Conservation (phyloP, 2,888 invertebrate species). For the Hydrotaea cyrtoneurina region DNA sequence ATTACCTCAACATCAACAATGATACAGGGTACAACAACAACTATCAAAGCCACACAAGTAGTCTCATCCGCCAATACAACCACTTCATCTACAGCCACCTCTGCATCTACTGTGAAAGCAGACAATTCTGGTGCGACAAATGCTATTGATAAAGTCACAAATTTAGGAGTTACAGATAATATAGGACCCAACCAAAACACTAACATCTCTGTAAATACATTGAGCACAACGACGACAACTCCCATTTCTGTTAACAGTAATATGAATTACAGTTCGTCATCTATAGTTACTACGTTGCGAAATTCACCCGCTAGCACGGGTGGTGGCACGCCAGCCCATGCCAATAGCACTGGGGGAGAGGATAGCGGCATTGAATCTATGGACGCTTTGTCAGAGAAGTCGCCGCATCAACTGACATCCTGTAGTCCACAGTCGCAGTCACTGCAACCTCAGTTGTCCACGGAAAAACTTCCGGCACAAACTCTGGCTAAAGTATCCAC, state of each 20-base stretch:
- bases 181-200: not conserved
- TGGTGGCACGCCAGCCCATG: slow-evolving; percentile 81
- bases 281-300: slow-evolving; percentile 71
- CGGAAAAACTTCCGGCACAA: slow-evolving; percentile 62
- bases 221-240: slow-evolving; percentile 35
- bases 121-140: slow-evolving; percentile 43
- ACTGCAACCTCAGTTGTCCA: slow-evolving; percentile 43
- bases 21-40: slow-evolving; percentile 43
- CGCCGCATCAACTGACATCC: slow-evolving; percentile 90
- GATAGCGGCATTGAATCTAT: slow-evolving; percentile 96
- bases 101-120: slow-evolving; percentile 62
- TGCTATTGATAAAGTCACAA: not conserved
- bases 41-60: slow-evolving; percentile 54
- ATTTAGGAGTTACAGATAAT: not conserved
- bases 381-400: slow-evolving; percentile 96
- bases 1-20: slow-evolving; percentile 30
- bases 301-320: slow-evolving; percentile 80
- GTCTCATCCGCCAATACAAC: slow-evolving; percentile 51
- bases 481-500: slow-evolving; percentile 71
- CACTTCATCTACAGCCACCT: slow-evolving; percentile 37
- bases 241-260: slow-evolving; percentile 40
- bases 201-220: slow-evolving; percentile 32
- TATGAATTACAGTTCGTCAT: slow-evolving; percentile 63
- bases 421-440: slow-evolving; percentile 82
- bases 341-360: slow-evolving; percentile 83